Conservation (phyloP, 1,140 invertebrate genomes). For the Drosophila kanapiae region DNA sequence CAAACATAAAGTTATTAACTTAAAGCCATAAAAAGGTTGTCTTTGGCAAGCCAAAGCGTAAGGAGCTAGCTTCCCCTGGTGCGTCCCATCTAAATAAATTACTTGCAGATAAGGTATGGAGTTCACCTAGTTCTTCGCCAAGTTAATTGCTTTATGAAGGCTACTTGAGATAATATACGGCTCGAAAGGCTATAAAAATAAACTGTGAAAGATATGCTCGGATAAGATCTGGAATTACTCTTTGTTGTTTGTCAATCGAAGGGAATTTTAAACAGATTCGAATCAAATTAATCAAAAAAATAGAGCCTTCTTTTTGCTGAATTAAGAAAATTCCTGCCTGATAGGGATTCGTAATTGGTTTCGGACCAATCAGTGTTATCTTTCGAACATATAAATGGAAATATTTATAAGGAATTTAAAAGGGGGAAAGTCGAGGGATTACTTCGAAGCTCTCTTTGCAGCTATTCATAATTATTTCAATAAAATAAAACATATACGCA, state of each 20-base stretch:
- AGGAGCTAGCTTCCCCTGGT: not conserved
- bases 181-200: not conserved
- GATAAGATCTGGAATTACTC: slow-evolving; percentile 1
- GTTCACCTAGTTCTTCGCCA: slow-evolving; percentile 4
- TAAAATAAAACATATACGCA: not conserved
- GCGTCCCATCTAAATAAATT: not conserved
- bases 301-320: not conserved
- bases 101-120: slow-evolving; percentile 1
- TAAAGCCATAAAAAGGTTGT: slow-evolving; percentile 28
- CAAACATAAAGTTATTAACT: slow-evolving; percentile 59
- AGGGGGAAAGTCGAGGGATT: not conserved
- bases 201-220: not conserved
- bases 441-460: not conserved
- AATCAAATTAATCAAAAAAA: slow-evolving; percentile 14
- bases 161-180: slow-evolving; percentile 19
- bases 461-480: not conserved
- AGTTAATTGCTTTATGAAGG: slow-evolving; percentile 12
- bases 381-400: not conserved
- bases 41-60: slow-evolving; percentile 48
- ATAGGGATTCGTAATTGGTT: slow-evolving; percentile 1
- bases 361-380: slow-evolving; percentile 5
- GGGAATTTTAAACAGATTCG: not conserved
- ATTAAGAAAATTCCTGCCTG: not conserved
- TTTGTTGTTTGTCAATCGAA: not conserved
- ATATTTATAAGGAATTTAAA: not conserved